Percentiles rank a stretch among this genome's conserved stretches.
Conservation (phyloP, 2,113 vertebrate species). For the Isurus oxyrinchus region DNA sequence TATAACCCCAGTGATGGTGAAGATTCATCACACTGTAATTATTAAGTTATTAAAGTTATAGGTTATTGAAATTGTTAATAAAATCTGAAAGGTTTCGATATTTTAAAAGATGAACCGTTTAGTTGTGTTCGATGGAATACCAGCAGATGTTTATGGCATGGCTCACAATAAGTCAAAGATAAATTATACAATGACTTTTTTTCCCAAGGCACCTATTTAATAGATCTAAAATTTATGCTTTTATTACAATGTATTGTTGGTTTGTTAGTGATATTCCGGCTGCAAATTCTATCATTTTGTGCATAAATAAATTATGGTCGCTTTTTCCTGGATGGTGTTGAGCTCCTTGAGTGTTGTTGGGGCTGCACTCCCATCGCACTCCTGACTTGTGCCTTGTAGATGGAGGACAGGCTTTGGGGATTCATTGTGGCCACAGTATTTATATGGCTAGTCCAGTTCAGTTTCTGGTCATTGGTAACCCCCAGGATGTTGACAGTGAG, state of each 20-base stretch:
- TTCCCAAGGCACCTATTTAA: not conserved
- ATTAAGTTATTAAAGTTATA: not conserved
- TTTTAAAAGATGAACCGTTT: not conserved
- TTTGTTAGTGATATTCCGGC: too few relatives aligned
- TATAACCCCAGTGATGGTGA: not conserved
- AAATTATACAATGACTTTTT: not conserved
- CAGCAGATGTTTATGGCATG: not conserved
- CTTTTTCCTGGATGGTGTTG: too few relatives aligned
- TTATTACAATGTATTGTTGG: not conserved
- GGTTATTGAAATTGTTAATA: not conserved
- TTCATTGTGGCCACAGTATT: too few relatives aligned
- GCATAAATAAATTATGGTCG: too few relatives aligned
- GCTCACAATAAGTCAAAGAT: not conserved
- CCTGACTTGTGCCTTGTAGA: too few relatives aligned
- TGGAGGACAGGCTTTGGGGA: too few relatives aligned
- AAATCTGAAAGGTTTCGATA: not conserved
- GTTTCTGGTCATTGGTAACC: too few relatives aligned
- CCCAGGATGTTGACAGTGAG: too few relatives aligned
- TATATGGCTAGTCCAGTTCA: too few relatives aligned
- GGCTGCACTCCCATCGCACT: too few relatives aligned
- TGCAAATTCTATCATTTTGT: too few relatives aligned
- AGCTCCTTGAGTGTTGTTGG: too few relatives aligned
- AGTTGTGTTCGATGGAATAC: not conserved
- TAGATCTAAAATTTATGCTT: not conserved
- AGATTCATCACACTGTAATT: not conserved